These are phyloP conservation scores for Apteryx mantelli DNA, from an alignment of 2,113 vertebrate species.

Conservation along the genomic window DNA sequence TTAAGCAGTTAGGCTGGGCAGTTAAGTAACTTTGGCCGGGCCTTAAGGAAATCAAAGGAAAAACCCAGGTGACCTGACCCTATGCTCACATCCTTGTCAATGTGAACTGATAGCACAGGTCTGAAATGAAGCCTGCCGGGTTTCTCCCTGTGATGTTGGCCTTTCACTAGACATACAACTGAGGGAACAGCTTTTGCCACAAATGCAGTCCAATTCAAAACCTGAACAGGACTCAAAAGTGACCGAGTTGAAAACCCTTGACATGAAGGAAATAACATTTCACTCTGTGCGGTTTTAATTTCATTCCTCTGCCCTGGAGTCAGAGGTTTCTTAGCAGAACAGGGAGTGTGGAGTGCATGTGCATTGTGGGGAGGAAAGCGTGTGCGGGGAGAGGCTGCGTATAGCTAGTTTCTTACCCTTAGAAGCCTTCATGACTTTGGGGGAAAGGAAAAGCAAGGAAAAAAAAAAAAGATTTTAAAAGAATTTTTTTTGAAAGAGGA, in stretches of 20 bases:
- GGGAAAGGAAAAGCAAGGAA: background rate
- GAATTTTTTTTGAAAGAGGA: slow-evolving; percentile 68
- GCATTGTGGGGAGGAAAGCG: slow-evolving; percentile 20
- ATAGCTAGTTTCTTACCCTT: slow-evolving; percentile 45
- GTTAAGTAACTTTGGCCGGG: slow-evolving; percentile 34
- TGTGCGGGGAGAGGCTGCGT: background rate
- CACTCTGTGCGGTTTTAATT: slow-evolving; percentile 49
- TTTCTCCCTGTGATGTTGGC: slow-evolving; percentile 56
- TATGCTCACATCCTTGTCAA: slow-evolving; percentile 4
- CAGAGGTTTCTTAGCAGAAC: slow-evolving; percentile 41
- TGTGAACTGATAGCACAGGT: slow-evolving; percentile 5
- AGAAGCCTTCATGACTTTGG: slow-evolving; percentile 61
- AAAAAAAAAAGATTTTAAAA: slow-evolving; percentile 37
- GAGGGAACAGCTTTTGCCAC: slow-evolving; percentile 53
- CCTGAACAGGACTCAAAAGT: slow-evolving; percentile 52
- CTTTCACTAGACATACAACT: slow-evolving; percentile 49
- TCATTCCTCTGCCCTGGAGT: slow-evolving; percentile 43
- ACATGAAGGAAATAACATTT: slow-evolving; percentile 65
- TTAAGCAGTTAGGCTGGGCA: slow-evolving; percentile 10
- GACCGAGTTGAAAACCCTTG: slow-evolving; percentile 54
- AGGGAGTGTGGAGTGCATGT: background rate
- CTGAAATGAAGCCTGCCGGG: slow-evolving; percentile 45
- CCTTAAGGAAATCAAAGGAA: slow-evolving; percentile 43
- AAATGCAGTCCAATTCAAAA: slow-evolving; percentile 52
- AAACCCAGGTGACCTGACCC: slow-evolving; percentile 45